Base-by-base conservation (phyloP, 1,140 invertebrate species). In the Drosophila dunni region DNA sequence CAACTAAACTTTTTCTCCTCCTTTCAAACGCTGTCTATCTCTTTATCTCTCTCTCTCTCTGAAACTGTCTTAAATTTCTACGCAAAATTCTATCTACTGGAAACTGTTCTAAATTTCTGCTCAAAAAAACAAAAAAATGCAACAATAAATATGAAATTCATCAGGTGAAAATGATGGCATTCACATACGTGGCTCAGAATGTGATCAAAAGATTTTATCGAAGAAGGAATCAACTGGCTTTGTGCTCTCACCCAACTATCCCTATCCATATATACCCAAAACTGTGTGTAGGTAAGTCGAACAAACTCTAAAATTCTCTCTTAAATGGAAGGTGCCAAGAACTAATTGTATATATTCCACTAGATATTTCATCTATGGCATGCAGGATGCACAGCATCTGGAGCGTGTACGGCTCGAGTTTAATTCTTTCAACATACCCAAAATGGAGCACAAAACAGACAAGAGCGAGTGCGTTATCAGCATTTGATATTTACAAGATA, bases 171-270 rank as follows among this genome's bases (percentile, higher is more conserved):
- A 96, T 93, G 96, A 96, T 85, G 97, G 97, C 73, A 97, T 97
- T 93, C 97, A 98, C 93, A 98, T 98, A 92, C 94, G 97, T 86
- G 98, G 98, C 79, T 97, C 97, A 79, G 98, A 99, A 94, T 99
- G 98, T 94, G 98, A 99, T 94, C 98, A 98, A 93, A 97, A 98
- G 93, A 98, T 99, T 90, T 95, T 99, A 81, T 98, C 97, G 93
- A 96, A 96, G 93, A 97, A 97, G 93, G 96, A 98, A 93, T 98
- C 97, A 48, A 96, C 94, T 79, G 98, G 98, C 78, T 95, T 94
- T 91, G 97, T 99, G 75, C 97, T 96, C 93, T 98, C 97, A 93
- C 98, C 98, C 75, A 98, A 98, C 94, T 99, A 97, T 94, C 98
- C 98, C 82, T 97, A 95, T 93, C 96, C 96, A 51, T 99, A 98